Evolutionary conservation across 2,113 vertebrate genomes (phyloP), one percentile per base, ranked within the genome.

Genomic region (Amblyornis subalaris): DNA sequence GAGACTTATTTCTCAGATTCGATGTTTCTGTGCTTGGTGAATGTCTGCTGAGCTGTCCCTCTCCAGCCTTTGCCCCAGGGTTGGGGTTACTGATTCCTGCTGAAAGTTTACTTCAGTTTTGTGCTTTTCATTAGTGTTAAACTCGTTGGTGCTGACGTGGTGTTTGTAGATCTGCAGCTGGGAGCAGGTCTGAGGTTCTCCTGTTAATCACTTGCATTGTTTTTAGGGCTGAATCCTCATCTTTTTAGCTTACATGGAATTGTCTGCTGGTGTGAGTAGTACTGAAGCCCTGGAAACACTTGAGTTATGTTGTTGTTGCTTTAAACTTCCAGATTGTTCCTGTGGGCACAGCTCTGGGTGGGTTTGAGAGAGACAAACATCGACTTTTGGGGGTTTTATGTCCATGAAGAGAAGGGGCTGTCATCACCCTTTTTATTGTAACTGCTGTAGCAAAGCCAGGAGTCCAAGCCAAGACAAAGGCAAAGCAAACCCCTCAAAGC

Each of bases 341-440:
- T 20, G 22, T 28, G n/a, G n/a, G n/a, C 64, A 23, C 25, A 38
- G 25, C 24, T 53, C 25, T 17, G 61, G 29, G n/a, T 24, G 60
- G 19, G 12, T 51, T 26, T 54, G 31, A 14, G 11, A 2, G 22
- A 29, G 12, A 18, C 51, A 40, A 62, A 33, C 16, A 6, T 11
- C 5, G 4, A 2, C 19, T 47, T 38, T 35, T 22, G 11, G 9
- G 21, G 14, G 26, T 9, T 18, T 33, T 38, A 0, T 45, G 15
- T 20, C 29, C 31, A 12, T n/a, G 36, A 58, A 44, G 42, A 44
- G 51, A 35, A 74, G 31, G 36, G 3, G 28, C 5, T 6, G 10
- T 31, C 4, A 0, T 45, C 7, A 0, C 57, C 45, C 33, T 70
- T 31, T 14, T 60, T 28, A 1, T 4, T 14, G n/a, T 12, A 12